Evolutionary conservation across 2,888 invertebrate species (phyloP), one percentile per base, ranked within the genome.

Genomic region (Alcis repandata): DNA sequence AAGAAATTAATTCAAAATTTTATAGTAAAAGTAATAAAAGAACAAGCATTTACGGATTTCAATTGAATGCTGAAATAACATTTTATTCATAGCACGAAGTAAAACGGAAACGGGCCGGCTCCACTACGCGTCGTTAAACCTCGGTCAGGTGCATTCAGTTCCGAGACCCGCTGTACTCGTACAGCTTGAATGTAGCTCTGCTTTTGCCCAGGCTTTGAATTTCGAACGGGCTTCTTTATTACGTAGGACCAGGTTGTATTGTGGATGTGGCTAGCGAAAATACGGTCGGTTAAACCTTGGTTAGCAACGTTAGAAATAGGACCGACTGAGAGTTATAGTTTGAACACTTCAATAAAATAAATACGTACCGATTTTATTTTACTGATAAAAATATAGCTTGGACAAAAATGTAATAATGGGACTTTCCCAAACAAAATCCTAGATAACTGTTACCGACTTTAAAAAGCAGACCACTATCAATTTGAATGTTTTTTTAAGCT

Each of bases 81-180:
- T 40, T 40, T 38, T 40, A 40, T 40, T 53, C 22, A n/a, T 9
- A 22, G 15, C 27, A 40, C 15, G 22, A 53, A 40, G 15, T 53
- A 40, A 22, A 53, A 53, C 40, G 53, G 20, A 36, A 36, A 36
- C 40, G 53, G 40, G 53, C 40, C 40, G 53, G 22, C 8, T 53
- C 40, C 10, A 52, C 38, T 40, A 53, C 53, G 53, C 40, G 22
- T 53, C 53, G 53, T 53, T 22, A 53, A 53, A 40, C 40, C 40
- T 40, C 22, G 40, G 40, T 53, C 53, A 53, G 40, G 22, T 53
- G 15, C 22, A 53, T 40, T 53, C 40, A 22, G 17, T 32, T 15
- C 20, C 38, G 53, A 36, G 51, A 17, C 19, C 53, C 20, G 11
- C 48, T 48, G 10, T 27, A 17, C 17, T 10, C 10, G 13, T 22